Percentiles rank a stretch among this genome's conserved stretches.
Evolutionary conservation across 2,113 vertebrate genomes (phyloP).

Genomic region (Corvus hawaiiensis): DNA sequence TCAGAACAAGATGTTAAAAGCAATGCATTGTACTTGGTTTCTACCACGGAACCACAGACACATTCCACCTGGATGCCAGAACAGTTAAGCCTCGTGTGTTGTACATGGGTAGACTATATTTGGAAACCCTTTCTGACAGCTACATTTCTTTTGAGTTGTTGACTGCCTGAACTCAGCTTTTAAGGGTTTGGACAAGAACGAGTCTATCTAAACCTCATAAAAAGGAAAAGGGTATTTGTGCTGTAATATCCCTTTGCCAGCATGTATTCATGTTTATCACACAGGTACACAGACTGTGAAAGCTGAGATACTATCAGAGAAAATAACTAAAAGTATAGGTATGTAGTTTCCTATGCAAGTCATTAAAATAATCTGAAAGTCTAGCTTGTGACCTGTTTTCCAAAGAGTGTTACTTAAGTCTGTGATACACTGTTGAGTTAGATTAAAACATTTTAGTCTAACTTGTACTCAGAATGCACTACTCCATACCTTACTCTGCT

Average conservation of each 20-base stretch:
- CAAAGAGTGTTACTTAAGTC: not conserved
- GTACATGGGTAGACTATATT: not conserved
- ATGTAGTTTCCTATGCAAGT: not conserved
- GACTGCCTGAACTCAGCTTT: not conserved
- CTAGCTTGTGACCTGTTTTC: not conserved
- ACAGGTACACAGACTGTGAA: not conserved
- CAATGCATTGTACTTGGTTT: not conserved
- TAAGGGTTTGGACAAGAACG: not conserved
- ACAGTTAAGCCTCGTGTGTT: not conserved
- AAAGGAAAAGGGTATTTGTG: not conserved
- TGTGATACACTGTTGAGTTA: not conserved
- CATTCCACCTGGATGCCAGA: constrained; percentile 32
- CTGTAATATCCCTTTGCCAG: not conserved
- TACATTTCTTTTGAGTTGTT: not conserved
- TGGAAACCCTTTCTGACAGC: not conserved
- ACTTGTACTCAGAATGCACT: not conserved
- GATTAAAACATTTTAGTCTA: not conserved
- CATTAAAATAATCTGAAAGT: not conserved
- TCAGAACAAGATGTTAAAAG: constrained; percentile 44
- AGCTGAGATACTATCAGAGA: not conserved
- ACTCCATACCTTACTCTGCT: not conserved
- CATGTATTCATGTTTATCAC: not conserved
- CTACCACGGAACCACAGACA: constrained; percentile 4
- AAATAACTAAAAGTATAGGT: not conserved
- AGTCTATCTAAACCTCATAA: not conserved